Conservation (phyloP, 2,113 vertebrate species). For the Pseudonaja textilis region DNA sequence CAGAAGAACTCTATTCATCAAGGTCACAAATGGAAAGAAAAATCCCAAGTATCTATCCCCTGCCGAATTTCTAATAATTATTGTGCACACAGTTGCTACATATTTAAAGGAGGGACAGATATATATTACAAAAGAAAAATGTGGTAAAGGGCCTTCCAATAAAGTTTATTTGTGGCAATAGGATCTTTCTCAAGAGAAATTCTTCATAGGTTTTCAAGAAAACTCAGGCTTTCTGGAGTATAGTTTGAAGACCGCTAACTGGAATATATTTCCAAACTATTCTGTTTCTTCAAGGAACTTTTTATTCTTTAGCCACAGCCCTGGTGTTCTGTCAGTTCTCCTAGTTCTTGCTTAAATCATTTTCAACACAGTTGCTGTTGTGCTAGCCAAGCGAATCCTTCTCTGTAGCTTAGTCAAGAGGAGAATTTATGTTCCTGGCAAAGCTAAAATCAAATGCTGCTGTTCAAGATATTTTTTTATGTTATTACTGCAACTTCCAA, state of each 20-base stretch:
- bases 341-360: not conserved
- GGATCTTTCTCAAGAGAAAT: not conserved
- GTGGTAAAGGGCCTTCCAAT: not conserved
- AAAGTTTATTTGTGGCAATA: not conserved
- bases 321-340: conserved; percentile 1
- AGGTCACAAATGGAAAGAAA: not conserved
- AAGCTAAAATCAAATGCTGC: not conserved
- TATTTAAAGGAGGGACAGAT: not conserved
- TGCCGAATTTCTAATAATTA: not conserved
- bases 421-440: not conserved
- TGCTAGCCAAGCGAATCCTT: not conserved
- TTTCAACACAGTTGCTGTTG: not conserved
- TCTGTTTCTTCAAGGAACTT: conserved; percentile 9
- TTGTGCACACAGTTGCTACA: not conserved
- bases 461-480: not conserved
- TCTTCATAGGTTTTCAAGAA: not conserved
- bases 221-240: not conserved
- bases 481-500: conserved; percentile 15
- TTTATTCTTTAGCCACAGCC: not conserved
- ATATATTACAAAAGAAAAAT: not conserved
- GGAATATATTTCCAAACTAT: not conserved
- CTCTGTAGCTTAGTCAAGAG: not conserved
- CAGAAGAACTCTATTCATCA: not conserved
- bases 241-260: not conserved
- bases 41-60: not conserved